Evolutionary conservation across 2,113 vertebrate genomes (phyloP), one percentile per base, ranked within the genome.

Genomic region (Dromiciops gliroides): DNA sequence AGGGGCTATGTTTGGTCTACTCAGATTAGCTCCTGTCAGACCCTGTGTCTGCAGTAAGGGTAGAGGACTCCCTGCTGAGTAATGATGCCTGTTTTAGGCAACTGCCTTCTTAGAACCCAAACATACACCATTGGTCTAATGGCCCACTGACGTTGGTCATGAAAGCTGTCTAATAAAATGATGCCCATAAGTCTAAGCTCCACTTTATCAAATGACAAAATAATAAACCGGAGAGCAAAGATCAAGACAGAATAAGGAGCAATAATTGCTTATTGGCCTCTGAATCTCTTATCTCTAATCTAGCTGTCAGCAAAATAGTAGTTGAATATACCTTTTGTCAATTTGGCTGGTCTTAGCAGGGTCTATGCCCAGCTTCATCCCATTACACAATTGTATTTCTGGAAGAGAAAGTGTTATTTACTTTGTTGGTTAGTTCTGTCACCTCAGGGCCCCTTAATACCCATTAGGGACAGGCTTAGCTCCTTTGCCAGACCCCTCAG

Each of bases 291-390:
- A 50, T 49, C n/a, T 94, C 12, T 94, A 94, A 94, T 89, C 50
- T 56, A 95, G 25, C 26, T n/a, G 75, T 52, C 93, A 92, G 90
- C n/a, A 88, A 94, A 94, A 23, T n/a, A 94, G 8, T 89, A 90
- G 94, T 96, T 75, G 28, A 83, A 53, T 93, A 94, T 92, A 44
- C 52, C 51, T 92, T 90, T 24, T 95, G 96, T 91, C 44, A 90
- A 89, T 94, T 95, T 90, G 37, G n/a, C 89, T 94, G 60, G 96
- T 90, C 96, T 67, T 94, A 94, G 95, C 49, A 95, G 8, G 96
- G 89, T 52, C 90, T 96, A 89, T 96, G 53, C 94, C 90, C 49
- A 97, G 96, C 93, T 50, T 90, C 31, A 31, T 94, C 95, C 53
- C 92, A 23, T 50, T 95, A n/a, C 96, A 90, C 96, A 94, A 96